Percentiles rank a stretch among this genome's conserved stretches.
These are phyloP conservation scores for Julus scandinavius DNA, from an alignment of 2,888 invertebrate genomes.

Conservation along the genomic window DNA sequence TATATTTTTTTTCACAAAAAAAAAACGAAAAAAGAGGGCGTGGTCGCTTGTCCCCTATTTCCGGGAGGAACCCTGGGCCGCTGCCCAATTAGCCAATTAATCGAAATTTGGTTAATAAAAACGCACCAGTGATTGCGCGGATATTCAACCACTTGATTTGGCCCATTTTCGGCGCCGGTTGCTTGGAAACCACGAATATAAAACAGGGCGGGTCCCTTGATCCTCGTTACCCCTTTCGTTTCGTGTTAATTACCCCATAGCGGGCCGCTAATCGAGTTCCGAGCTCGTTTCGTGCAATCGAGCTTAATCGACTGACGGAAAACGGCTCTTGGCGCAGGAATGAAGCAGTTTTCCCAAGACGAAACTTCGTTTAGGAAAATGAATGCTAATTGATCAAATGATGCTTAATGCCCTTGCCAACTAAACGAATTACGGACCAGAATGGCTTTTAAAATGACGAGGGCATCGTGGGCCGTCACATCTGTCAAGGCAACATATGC, in stretches of 20 bases:
- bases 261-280: slow-evolving; percentile 43
- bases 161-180: slow-evolving; percentile 39
- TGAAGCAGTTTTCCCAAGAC: neutral
- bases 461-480: neutral
- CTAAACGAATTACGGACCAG: neutral
- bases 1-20: no score
- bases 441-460: neutral
- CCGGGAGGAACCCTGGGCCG: slow-evolving; percentile 20
- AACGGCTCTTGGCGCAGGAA: slow-evolving; percentile 20
- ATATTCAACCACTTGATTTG: slow-evolving; percentile 36
- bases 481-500: no score
- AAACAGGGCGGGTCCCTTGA: slow-evolving; percentile 41
- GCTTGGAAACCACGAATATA: slow-evolving; percentile 36
- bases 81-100: slow-evolving; percentile 43
- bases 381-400: slow-evolving; percentile 40
- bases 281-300: slow-evolving; percentile 45
- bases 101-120: slow-evolving; percentile 43
- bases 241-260: slow-evolving; percentile 40
- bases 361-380: slow-evolving; percentile 17
- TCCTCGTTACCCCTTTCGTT: slow-evolving; percentile 45
- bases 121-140: slow-evolving; percentile 19
- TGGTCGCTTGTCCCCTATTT: slow-evolving; percentile 30
- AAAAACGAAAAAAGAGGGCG: neutral
- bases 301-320: slow-evolving; percentile 21
- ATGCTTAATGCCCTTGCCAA: slow-evolving; percentile 12